Evolutionary conservation across 1,140 invertebrate species (phyloP), one percentile per base, ranked within the genome.

Genomic region (Spodoptera litura): DNA sequence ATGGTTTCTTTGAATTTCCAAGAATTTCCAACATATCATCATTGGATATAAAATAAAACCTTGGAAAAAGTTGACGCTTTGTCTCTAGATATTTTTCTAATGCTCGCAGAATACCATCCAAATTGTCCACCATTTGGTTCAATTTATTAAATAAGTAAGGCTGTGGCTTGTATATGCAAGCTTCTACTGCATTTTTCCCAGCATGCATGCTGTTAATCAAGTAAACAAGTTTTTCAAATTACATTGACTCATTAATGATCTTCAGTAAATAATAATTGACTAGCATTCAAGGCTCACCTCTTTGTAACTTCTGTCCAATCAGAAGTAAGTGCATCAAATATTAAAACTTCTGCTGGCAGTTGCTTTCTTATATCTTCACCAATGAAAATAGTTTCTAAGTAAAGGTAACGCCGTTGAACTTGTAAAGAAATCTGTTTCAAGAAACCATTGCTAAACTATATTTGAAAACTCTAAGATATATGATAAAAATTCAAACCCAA

Each of bases 1-100:
- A 97, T 0, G 97, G 98, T 85, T 96, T 97, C 86, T 96, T 98
- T 3, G 97, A 97, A 91, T 98, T 97, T 4, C 96, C 97, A 52
- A 98, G 94, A 87, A 98, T 98, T 92, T 98, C 97, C 8, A 98
- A 92, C 31, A 98, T 93, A 90, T 98, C 97, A 91, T 98, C 97
- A 93, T 98, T 98, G 6, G 98, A 98, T 83, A 98, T 97, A 87
- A 98, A 98, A 95, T 98, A 98, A 86, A 94, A 93, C 86, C 92
- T 96, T 66, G 98, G 98, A 94, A 98, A 98, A 64, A 97, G 87
- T 85, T 97, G 96, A 53, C 98, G 92, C 89, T 98, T 98, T 0
- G 96, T 97, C 94, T 98, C 98, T 78, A 98, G 94, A 92, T 98
- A 98, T 92, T 96, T 95, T 95, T 98, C 97, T 83, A 98, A 88